These are phyloP conservation scores for Pheucticus melanocephalus DNA, from an alignment of 2,113 vertebrate species.

Conservation along the genomic window DNA sequence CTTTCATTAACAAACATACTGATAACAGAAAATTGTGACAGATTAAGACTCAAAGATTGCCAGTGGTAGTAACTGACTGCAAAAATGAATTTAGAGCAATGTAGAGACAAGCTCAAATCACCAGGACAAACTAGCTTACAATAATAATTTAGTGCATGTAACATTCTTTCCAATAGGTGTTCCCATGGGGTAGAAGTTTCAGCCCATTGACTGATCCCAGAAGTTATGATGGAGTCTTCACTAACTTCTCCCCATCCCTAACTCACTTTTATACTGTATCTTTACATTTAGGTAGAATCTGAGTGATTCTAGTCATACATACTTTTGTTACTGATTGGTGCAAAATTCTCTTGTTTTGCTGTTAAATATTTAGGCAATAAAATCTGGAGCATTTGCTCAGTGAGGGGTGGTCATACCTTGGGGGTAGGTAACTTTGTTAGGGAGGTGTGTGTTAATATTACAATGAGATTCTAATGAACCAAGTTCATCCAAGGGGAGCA, in stretches of 20 bases:
- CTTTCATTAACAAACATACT: neutral
- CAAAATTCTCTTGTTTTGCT: neutral
- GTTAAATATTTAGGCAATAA: neutral
- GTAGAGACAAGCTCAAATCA: neutral
- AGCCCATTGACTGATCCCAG: neutral
- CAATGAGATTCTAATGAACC: neutral
- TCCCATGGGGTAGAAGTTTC: neutral
- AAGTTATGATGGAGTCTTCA: neutral
- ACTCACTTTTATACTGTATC: neutral
- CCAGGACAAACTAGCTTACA: neutral
- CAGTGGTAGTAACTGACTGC: neutral
- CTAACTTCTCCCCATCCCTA: neutral
- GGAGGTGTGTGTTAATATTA: neutral
- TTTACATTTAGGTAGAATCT: neutral
- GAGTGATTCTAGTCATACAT: neutral
- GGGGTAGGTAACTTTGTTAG: neutral
- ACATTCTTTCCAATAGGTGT: fast-evolving
- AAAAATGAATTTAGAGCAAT: neutral
- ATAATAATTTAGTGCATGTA: neutral
- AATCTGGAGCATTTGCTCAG: neutral
- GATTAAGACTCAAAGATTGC: neutral
- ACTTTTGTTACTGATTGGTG: neutral
- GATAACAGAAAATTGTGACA: neutral
- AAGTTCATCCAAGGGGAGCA: neutral
- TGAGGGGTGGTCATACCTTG: neutral